A percentile compares a stretch with the other conserved stretches of the same genome.
Evolutionary conservation across 2,113 vertebrate genomes (phyloP).

Genomic region (Motacilla tschutschensis): DNA sequence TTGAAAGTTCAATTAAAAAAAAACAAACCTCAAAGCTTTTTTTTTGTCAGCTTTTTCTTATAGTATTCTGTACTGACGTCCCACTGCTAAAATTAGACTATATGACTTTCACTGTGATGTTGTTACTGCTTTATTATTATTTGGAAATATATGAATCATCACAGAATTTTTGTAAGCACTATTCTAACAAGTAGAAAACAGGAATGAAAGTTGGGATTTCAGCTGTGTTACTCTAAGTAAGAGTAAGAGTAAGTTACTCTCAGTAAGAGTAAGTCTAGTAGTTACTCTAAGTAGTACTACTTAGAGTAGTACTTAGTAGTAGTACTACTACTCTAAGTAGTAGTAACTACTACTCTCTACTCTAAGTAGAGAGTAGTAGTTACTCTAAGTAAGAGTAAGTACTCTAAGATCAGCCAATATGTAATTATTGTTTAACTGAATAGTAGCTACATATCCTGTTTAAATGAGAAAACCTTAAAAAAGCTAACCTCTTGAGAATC

Average conservation of each 20-base stretch:
- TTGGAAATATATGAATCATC: neutral
- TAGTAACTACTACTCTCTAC: too few relatives aligned
- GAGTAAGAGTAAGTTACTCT: too few relatives aligned
- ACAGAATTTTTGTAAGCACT: neutral
- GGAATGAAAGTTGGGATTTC: neutral
- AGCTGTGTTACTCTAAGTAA: neutral
- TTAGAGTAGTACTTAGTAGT: too few relatives aligned
- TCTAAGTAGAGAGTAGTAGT: neutral
- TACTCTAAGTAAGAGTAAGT: too few relatives aligned
- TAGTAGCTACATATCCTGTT: neutral
- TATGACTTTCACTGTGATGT: neutral
- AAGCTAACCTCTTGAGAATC: neutral
- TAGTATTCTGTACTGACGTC: neutral
- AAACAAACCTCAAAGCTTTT: neutral
- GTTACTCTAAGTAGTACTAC: too few relatives aligned
- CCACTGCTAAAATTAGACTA: neutral
- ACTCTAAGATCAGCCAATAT: neutral
- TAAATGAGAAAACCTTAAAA: neutral
- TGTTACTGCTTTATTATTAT: neutral
- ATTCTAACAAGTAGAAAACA: neutral
- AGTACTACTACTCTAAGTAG: too few relatives aligned
- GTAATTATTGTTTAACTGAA: neutral
- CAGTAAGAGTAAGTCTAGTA: too few relatives aligned
- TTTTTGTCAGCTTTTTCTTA: neutral
- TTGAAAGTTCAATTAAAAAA: neutral